Conservation (phyloP, 1,140 invertebrate species). For the Dryas iulia region DNA sequence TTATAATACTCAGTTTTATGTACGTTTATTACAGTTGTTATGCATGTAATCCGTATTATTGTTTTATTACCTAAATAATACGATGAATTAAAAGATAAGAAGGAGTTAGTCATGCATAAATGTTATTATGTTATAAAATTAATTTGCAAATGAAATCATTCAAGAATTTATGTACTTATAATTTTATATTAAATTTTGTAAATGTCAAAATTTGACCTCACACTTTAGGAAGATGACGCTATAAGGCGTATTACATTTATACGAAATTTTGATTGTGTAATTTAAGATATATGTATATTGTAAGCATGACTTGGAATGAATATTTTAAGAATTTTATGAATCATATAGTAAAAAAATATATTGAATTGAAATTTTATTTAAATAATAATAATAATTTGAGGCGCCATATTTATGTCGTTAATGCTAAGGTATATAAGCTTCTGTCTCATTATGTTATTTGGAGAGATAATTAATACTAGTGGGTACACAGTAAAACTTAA, state of each 20-base stretch:
- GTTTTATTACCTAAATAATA: neutral
- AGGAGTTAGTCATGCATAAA: neutral
- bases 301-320: no score
- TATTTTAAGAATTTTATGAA: no score
- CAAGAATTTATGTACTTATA: neutral
- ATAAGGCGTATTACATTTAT: no score
- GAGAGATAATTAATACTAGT: no score
- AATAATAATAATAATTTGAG: no score
- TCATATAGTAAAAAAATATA: no score
- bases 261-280: neutral
- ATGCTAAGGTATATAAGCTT: no score
- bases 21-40: neutral
- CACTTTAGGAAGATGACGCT: neutral
- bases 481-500: no score
- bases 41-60: neutral
- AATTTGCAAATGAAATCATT: neutral
- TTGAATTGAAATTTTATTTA: no score
- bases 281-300: no score
- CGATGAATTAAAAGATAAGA: neutral
- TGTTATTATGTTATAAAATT: neutral
- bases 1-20: neutral
- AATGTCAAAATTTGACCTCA: constrained; percentile 24
- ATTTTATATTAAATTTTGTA: neutral
- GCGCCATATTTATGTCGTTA: no score
- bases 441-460: no score